Conservation (phyloP, 2,888 invertebrate species). For the Melikaiella ostensackeni region DNA sequence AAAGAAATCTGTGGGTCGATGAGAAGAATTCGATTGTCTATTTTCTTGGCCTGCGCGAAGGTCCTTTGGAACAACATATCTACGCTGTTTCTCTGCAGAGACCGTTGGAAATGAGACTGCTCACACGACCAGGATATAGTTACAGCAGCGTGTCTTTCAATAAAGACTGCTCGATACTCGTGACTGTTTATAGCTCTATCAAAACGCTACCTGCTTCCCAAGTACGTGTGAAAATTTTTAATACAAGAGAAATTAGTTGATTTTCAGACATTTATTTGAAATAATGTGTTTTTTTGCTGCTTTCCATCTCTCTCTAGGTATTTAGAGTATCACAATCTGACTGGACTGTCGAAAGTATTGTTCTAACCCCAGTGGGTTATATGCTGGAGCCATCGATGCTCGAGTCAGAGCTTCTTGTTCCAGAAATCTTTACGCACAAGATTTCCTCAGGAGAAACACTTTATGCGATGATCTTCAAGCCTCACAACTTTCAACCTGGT, state of each 20-base stretch:
- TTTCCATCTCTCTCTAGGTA: conserved; percentile 76
- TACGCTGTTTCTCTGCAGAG: conserved; percentile 88
- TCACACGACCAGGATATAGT: conserved; percentile 91
- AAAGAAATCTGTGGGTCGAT: conserved; percentile 93
- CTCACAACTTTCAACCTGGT: conserved; percentile 83
- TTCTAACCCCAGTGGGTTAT: conserved; percentile 84
- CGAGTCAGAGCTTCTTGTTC: conserved; percentile 82
- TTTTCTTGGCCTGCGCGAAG: conserved; percentile 93
- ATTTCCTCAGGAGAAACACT: conserved; percentile 85
- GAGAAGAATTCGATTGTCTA: conserved; percentile 88
- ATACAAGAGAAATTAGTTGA: background rate
- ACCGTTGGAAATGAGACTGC: conserved; percentile 85
- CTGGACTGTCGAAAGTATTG: conserved; percentile 84
- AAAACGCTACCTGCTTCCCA: conserved; percentile 88
- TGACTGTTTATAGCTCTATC: conserved; percentile 91
- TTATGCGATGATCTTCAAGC: conserved; percentile 94
- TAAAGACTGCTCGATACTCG: conserved; percentile 88
- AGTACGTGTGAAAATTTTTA: conserved; percentile 56
- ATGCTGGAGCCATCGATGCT: conserved; percentile 82
- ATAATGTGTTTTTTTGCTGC: background rate
- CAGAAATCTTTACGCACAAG: conserved; percentile 85
- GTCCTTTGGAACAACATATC: conserved; percentile 94
- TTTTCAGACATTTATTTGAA: background rate
- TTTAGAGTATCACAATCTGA: conserved; percentile 84
- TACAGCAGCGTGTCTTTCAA: conserved; percentile 80